A percentile compares a stretch with the other conserved stretches of the same genome.
Evolutionary conservation across 2,797 vertebrate species (phyloP).

Genomic region (Lerista edwardsae): DNA sequence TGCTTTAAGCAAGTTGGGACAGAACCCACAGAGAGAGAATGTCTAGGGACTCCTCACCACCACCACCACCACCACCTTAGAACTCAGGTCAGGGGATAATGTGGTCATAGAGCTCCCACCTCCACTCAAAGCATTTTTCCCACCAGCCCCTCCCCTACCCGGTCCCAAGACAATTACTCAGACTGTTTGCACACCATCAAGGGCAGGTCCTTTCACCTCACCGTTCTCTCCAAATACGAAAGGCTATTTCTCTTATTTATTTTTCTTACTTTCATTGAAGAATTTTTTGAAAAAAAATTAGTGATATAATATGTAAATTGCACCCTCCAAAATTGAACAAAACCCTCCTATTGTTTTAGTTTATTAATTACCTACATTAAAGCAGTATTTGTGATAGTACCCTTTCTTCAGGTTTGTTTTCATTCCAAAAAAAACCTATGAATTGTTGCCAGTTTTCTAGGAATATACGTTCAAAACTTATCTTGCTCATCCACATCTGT

Average conservation of each 20-base stretch:
- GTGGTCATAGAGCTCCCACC: background rate
- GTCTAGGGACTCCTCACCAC: too few species aligned
- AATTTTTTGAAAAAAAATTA: background rate
- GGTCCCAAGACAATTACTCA: background rate
- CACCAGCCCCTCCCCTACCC: too few species aligned
- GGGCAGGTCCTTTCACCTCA: background rate
- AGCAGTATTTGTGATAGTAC: slow-evolving; percentile 22
- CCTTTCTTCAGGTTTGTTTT: slow-evolving; percentile 16
- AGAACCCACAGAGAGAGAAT: background rate
- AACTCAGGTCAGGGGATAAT: too few species aligned
- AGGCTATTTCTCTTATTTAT: slow-evolving; percentile 15
- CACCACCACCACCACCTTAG: background rate
- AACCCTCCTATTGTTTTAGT: background rate
- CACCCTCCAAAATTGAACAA: background rate
- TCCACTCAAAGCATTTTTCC: background rate
- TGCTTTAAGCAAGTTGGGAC: background rate
- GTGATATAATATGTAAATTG: slow-evolving; percentile 1
- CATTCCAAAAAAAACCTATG: background rate
- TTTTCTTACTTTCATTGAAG: slow-evolving; percentile 5
- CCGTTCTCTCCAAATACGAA: background rate
- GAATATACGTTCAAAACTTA: background rate
- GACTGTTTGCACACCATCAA: background rate
- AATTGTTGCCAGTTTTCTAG: background rate
- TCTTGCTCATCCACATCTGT: background rate
- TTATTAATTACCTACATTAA: slow-evolving; percentile 1